A percentile compares a stretch with the other conserved stretches of the same genome.
phyloP scores from a whole-genome alignment of 2,888 invertebrate species.

The Callosobruchus maculatus region DNA sequence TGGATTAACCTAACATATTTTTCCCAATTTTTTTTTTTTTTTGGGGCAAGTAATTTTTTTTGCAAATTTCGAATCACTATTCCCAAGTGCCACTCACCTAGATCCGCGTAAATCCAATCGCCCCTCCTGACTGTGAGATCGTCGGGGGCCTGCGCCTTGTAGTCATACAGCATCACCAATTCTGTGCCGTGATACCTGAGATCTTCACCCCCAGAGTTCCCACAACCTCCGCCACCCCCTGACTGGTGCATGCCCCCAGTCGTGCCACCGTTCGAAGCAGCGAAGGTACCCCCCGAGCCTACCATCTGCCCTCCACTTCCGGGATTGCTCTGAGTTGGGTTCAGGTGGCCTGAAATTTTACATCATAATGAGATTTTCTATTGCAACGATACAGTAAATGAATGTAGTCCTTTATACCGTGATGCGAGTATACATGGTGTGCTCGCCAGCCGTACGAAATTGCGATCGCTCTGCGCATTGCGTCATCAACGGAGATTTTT shows the following conservation, averaged over 20 bases:
- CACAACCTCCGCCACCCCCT: neutral
- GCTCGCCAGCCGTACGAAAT: no score
- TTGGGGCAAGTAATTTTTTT: no score
- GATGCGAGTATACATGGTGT: no score
- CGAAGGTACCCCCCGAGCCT: neutral
- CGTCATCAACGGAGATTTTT: no score
- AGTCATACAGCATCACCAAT: constrained; percentile 91
- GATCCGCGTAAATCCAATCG: constrained; percentile 94
- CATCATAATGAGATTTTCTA: no score
- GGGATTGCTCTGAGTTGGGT: neutral
- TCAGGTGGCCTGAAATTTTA: neutral
- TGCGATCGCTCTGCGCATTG: no score
- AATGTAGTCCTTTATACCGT: no score
- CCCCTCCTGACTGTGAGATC: constrained; percentile 87
- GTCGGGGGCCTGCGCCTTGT: constrained; percentile 92
- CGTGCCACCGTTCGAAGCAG: neutral
- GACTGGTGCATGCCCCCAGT: neutral
- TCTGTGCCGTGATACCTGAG: constrained; percentile 83
- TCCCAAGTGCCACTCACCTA: constrained; percentile 46
- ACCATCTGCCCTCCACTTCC: neutral
- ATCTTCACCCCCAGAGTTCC: constrained; percentile 54
- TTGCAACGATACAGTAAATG: no score
- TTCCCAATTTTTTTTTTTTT: no score
- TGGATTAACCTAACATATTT: no score
- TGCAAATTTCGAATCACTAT: no score